Conservation (phyloP, 2,888 invertebrate genomes). For the Cerceris ruficornis region DNA sequence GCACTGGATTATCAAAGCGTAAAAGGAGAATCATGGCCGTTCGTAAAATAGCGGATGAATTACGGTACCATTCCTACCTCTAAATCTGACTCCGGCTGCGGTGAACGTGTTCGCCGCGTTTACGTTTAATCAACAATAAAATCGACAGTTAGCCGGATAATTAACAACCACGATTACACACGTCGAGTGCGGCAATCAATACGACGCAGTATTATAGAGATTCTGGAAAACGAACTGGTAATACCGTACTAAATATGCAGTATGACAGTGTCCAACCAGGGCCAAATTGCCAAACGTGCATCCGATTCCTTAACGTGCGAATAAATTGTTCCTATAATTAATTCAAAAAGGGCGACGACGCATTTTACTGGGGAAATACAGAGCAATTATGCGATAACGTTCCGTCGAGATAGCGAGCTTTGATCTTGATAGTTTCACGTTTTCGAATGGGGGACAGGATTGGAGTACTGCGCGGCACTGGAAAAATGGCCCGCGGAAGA, state of each 20-base stretch:
- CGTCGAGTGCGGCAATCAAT: conserved; percentile 53
- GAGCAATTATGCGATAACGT: too few relatives aligned
- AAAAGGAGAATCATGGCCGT: too few relatives aligned
- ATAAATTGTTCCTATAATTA: too few relatives aligned
- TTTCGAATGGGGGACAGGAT: too few relatives aligned
- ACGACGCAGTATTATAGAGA: conserved; percentile 27
- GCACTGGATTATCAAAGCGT: too few relatives aligned
- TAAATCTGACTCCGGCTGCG: conserved; percentile 23
- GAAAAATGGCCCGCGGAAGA: too few relatives aligned
- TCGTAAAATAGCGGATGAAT: too few relatives aligned
- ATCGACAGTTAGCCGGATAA: conserved; percentile 62
- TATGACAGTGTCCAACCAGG: background rate
- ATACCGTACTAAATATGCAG: background rate
- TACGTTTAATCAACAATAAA: conserved; percentile 62
- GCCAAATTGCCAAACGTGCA: background rate
- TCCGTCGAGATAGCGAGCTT: too few relatives aligned
- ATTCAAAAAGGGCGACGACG: too few relatives aligned
- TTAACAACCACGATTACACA: conserved; percentile 59
- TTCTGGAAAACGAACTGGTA: conserved; percentile 45
- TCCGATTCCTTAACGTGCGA: background rate
- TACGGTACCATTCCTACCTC: conserved; percentile 18
- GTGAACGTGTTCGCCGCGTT: conserved; percentile 40
- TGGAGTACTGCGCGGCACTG: too few relatives aligned
- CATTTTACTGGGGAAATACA: too few relatives aligned
- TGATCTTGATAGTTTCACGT: too few relatives aligned